Evolutionary conservation across 1,140 invertebrate species (phyloP).

Genomic region (Trachymyrmex septentrionalis): DNA sequence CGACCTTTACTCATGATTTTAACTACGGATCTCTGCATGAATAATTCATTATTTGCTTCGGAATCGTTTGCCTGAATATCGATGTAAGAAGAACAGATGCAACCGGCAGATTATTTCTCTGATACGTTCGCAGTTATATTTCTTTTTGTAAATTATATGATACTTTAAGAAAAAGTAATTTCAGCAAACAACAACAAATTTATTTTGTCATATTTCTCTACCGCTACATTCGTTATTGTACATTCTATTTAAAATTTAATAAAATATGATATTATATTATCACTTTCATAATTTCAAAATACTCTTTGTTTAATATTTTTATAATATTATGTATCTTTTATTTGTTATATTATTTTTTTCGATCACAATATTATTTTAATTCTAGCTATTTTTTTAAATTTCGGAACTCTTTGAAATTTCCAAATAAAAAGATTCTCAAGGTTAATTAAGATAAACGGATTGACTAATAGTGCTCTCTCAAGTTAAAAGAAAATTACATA

Average conservation of each 20-base stretch:
- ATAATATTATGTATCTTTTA: neutral
- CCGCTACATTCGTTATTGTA: neutral
- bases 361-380: neutral
- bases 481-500: constrained; percentile 57
- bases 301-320: neutral
- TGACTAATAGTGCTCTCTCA: constrained; percentile 14
- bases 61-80: constrained; percentile 35
- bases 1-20: constrained; percentile 35
- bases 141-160: neutral
- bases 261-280: neutral
- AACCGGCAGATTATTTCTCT: constrained; percentile 2
- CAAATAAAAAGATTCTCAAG: neutral
- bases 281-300: neutral
- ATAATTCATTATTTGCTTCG: constrained; percentile 49
- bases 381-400: neutral
- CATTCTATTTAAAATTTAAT: neutral
- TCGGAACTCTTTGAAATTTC: neutral
- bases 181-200: constrained; percentile 11
- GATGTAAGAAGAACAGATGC: neutral
- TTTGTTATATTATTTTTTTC: neutral
- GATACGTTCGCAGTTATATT: constrained; percentile 24
- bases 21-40: constrained; percentile 18
- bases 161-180: neutral
- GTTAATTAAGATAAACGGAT: neutral
- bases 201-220: neutral